These are phyloP conservation scores for Steinernema khuongi DNA, from an alignment of 1,140 invertebrate genomes.

Conservation along the genomic window DNA sequence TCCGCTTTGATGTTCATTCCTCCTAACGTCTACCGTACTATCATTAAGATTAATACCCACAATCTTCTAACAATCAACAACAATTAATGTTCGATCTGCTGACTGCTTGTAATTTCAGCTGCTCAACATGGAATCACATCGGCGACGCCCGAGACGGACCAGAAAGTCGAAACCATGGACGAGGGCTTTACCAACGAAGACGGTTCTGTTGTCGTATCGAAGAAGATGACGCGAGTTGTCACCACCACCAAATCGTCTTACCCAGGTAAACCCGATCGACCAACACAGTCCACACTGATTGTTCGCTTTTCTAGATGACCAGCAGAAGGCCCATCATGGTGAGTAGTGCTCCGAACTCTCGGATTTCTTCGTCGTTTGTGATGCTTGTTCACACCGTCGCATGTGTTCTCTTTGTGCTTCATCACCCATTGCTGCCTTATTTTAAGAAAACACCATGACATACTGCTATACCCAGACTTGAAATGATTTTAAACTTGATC, in stretches of 20 bases:
- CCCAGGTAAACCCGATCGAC: slow-evolving; percentile 32
- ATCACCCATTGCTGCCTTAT: slow-evolving; percentile 9
- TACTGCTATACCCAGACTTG: neutral
- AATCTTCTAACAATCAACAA: too few species aligned
- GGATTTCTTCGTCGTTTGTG: neutral
- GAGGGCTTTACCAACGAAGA: slow-evolving; percentile 49
- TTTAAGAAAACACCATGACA: slow-evolving; percentile 4
- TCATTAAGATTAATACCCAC: neutral
- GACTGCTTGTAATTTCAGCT: neutral
- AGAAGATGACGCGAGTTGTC: slow-evolving; percentile 53
- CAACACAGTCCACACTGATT: neutral
- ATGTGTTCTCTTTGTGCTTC: neutral
- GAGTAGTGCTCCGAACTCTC: neutral
- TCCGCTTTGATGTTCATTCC: neutral
- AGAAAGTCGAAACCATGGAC: slow-evolving; percentile 45
- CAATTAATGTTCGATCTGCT: too few species aligned
- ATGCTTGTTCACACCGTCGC: slow-evolving; percentile 10
- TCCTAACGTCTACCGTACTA: neutral
- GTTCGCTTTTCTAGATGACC: slow-evolving; percentile 17
- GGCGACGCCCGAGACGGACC: neutral
- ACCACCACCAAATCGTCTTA: slow-evolving; percentile 48
- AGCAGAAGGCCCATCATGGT: slow-evolving; percentile 6
- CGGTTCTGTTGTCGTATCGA: slow-evolving; percentile 49
- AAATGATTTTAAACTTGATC: neutral
- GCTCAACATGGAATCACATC: neutral